A percentile compares a stretch with the other conserved stretches of the same genome.
phyloP scores from a whole-genome alignment of 2,797 vertebrate species.

The Scyliorhinus canicula region DNA sequence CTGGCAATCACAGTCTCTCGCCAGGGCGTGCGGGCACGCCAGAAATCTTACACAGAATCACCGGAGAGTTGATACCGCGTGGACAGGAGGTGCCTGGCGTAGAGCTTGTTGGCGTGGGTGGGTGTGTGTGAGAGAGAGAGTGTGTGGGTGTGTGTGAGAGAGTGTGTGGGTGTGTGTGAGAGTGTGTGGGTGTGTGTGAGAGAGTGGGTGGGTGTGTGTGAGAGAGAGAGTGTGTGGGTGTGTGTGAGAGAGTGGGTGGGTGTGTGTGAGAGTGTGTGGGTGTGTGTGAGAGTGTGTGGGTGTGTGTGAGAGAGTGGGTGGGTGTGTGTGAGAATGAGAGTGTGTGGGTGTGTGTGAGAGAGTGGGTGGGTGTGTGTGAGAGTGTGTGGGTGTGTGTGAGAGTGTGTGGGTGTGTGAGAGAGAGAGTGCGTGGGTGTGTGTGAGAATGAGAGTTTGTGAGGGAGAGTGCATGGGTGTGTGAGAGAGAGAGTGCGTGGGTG shows the following conservation, averaged over 20 bases:
- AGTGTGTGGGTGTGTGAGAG: accelerated
- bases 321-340: too few relatives aligned
- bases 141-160: not conserved
- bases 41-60: too few relatives aligned
- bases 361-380: not conserved
- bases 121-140: constrained; percentile 31
- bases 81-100: too few relatives aligned
- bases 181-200: not conserved
- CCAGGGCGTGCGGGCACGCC: too few relatives aligned
- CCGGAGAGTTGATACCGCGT: too few relatives aligned
- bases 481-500: too few relatives aligned
- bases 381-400: accelerated
- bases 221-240: not conserved
- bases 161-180: not conserved
- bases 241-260: not conserved
- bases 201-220: not conserved
- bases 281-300: not conserved
- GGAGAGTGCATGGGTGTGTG: not conserved
- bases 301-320: not conserved
- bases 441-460: too few relatives aligned
- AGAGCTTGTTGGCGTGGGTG: too few relatives aligned
- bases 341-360: not conserved
- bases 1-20: too few relatives aligned
- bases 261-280: too few relatives aligned
- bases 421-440: not conserved